These are phyloP conservation scores for Dicentrarchus labrax DNA, from an alignment of 2,113 vertebrate genomes.

Conservation along the genomic window DNA sequence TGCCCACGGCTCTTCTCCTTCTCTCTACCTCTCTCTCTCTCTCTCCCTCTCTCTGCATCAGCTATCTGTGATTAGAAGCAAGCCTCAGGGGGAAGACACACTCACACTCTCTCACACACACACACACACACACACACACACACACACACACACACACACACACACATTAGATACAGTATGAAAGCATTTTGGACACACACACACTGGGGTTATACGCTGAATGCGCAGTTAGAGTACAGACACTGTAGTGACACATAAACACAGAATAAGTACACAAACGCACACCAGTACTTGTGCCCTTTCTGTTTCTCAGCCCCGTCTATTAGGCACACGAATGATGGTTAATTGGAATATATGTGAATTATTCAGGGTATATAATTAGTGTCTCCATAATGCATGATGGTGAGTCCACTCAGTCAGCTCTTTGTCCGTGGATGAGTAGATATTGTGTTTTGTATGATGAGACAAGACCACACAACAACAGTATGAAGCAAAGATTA, in stretches of 20 bases:
- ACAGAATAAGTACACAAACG: not conserved
- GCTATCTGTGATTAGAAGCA: conserved; percentile 78
- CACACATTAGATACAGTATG: conserved; percentile 16
- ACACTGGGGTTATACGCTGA: not conserved
- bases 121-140: conserved; percentile 14
- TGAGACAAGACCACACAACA: conserved; percentile 52
- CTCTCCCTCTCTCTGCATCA: conserved; percentile 60
- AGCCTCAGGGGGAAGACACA: conserved; percentile 57
- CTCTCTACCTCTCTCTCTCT: conserved; percentile 17
- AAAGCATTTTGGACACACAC: conserved; percentile 22
- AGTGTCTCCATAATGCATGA: conserved; percentile 64
- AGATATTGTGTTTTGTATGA: conserved; percentile 48
- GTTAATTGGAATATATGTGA: conserved; percentile 71
- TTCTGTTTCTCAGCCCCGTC: conserved; percentile 15
- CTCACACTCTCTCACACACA: conserved; percentile 19
- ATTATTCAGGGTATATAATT: conserved; percentile 76
- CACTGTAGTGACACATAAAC: not conserved
- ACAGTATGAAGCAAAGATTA: conserved; percentile 21
- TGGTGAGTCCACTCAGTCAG: conserved; percentile 51
- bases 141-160: conserved; percentile 19
- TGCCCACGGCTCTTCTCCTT: conserved; percentile 60
- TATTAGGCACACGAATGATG: conserved; percentile 42
- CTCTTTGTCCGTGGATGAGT: conserved; percentile 48
- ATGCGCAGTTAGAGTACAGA: not conserved
- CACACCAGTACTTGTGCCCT: conserved; percentile 5